phyloP scores from a whole-genome alignment of 2,888 invertebrate species.

The Phyto melanocephala region DNA sequence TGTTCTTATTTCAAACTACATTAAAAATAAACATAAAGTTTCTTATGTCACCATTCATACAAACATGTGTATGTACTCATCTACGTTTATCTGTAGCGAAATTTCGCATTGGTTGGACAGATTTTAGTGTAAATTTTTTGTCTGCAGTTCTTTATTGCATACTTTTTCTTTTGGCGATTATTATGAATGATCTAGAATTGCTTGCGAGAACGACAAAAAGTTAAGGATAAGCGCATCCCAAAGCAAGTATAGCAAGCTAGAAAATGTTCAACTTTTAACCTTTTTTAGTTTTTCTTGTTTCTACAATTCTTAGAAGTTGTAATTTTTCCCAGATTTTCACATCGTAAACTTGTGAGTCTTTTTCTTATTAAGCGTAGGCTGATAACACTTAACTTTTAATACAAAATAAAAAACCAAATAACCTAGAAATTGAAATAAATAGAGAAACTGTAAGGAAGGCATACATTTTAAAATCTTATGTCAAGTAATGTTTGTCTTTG shows the following conservation, averaged over 20 bases:
- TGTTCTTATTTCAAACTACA: slow-evolving; percentile 37
- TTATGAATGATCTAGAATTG: slow-evolving; percentile 46
- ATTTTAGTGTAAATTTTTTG: slow-evolving; percentile 9
- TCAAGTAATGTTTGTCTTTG: slow-evolving; percentile 24
- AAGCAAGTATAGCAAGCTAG: slow-evolving; percentile 29
- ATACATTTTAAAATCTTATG: neutral
- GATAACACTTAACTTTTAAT: slow-evolving; percentile 28
- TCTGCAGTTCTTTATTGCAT: neutral
- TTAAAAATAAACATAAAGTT: neutral
- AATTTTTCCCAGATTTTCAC: slow-evolving; percentile 50
- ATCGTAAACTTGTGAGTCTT: slow-evolving; percentile 4
- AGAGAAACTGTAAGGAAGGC: neutral
- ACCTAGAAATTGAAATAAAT: no score
- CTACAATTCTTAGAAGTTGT: slow-evolving; percentile 48
- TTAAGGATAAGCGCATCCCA: slow-evolving; percentile 58
- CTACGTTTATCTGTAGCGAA: no score
- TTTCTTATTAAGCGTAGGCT: slow-evolving; percentile 44
- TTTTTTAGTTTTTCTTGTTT: neutral
- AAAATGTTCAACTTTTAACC: slow-evolving; percentile 62
- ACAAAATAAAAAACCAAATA: neutral
- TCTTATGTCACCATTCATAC: neutral
- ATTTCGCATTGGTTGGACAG: no score
- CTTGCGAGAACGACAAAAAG: neutral
- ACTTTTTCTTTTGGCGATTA: slow-evolving; percentile 4
- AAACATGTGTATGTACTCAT: neutral